These are phyloP conservation scores for Drosophila sordidapex DNA, from an alignment of 2,888 invertebrate genomes.

Conservation along the genomic window DNA sequence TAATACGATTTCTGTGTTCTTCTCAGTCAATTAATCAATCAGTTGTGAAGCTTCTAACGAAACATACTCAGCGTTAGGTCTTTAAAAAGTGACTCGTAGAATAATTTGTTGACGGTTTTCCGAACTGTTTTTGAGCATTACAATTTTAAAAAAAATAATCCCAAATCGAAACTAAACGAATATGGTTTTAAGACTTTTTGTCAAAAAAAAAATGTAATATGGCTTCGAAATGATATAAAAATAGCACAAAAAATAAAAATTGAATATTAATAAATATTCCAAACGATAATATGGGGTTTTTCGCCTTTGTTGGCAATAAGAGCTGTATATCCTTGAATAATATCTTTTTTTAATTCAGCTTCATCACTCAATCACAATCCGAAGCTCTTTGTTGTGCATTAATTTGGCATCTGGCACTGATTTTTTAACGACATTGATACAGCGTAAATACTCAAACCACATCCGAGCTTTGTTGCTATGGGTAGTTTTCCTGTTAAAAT, in stretches of 20 bases:
- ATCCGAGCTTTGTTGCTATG: not conserved
- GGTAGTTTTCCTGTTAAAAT: not conserved
- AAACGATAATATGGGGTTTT: not conserved
- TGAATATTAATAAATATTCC: not conserved
- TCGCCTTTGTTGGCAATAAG: not conserved
- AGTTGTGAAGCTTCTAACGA: not conserved
- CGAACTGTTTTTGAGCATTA: too few relatives aligned
- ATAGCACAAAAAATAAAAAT: not conserved
- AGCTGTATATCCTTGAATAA: not conserved
- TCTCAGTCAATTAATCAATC: constrained; percentile 18
- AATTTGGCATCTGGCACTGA: not conserved
- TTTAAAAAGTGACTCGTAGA: not conserved
- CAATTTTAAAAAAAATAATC: not conserved
- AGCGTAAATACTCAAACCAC: not conserved
- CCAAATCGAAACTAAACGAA: not conserved
- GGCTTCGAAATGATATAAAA: too few relatives aligned
- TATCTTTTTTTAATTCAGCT: too few relatives aligned
- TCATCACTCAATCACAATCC: not conserved
- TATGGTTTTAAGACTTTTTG: not conserved
- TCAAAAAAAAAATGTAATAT: not conserved
- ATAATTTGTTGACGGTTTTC: not conserved
- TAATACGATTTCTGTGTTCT: not conserved
- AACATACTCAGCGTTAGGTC: not conserved
- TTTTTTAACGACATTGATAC: not conserved
- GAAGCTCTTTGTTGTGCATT: not conserved